A percentile compares a stretch with the other conserved stretches of the same genome.
phyloP scores from a whole-genome alignment of 2,888 invertebrate species.

The Tetramorium bicarinatum region DNA sequence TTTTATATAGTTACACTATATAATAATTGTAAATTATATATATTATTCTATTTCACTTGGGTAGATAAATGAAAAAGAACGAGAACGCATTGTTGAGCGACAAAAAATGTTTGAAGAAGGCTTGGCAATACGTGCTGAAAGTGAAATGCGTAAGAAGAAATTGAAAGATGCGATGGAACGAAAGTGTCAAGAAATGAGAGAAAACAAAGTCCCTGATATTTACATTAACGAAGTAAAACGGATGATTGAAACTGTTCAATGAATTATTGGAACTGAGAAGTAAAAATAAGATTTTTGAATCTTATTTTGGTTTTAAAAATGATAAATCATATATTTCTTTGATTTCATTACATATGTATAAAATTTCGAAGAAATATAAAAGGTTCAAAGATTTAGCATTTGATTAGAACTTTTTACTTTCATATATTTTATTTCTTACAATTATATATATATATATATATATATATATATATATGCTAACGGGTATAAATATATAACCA shows the following conservation, averaged over 20 bases:
- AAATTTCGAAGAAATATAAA: too few relatives aligned
- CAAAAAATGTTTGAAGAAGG: conserved; percentile 90
- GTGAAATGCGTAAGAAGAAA: conserved; percentile 87
- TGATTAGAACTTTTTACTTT: too few relatives aligned
- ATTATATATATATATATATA: too few relatives aligned
- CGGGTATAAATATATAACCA: too few relatives aligned
- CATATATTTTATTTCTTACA: too few relatives aligned
- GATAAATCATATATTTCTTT: not conserved
- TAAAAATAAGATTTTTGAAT: not conserved
- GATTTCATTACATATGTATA: too few relatives aligned
- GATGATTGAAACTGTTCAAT: conserved; percentile 81
- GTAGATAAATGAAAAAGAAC: conserved; percentile 90
- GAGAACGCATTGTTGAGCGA: conserved; percentile 88
- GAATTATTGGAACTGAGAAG: conserved; percentile 41
- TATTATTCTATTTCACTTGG: conserved; percentile 18
- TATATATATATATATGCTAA: too few relatives aligned
- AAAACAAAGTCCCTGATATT: conserved; percentile 88
- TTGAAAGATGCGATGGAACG: conserved; percentile 87
- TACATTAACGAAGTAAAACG: conserved; percentile 87
- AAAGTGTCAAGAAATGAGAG: conserved; percentile 89
- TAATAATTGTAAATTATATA: not conserved
- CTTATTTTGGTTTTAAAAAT: not conserved
- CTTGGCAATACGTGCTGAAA: conserved; percentile 89
- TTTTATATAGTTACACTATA: not conserved
- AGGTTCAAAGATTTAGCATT: too few relatives aligned